phyloP scores from a whole-genome alignment of 2,888 invertebrate species.

The Cremastobaeus sp. region DNA sequence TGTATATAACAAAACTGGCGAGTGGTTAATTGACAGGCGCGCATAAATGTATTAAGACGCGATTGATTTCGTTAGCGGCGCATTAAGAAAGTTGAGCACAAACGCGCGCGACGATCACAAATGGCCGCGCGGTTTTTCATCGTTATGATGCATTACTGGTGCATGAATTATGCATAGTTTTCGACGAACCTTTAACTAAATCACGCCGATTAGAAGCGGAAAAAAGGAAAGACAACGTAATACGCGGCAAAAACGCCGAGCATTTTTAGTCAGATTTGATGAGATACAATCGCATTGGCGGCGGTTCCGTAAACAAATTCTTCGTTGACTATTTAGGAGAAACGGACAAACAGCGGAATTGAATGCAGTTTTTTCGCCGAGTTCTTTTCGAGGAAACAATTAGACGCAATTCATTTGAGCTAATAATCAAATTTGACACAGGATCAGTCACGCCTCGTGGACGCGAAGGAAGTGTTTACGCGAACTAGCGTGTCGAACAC shows the following conservation, averaged over 20 bases:
- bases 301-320: too few relatives aligned
- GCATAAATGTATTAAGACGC: slow-evolving; percentile 21
- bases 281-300: too few relatives aligned
- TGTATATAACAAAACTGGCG: too few relatives aligned
- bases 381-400: too few relatives aligned
- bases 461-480: slow-evolving; percentile 24
- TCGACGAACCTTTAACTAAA: slow-evolving; percentile 37
- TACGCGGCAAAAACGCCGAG: slow-evolving; percentile 7
- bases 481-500: too few relatives aligned
- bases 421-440: slow-evolving; percentile 14
- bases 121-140: slow-evolving; percentile 36
- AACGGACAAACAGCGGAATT: too few relatives aligned
- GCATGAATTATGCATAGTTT: slow-evolving; percentile 42
- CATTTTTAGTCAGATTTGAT: background rate
- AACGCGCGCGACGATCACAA: slow-evolving; percentile 26
- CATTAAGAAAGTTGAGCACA: slow-evolving; percentile 31
- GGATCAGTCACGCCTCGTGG: slow-evolving; percentile 20
- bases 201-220: slow-evolving; percentile 10
- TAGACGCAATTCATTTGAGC: slow-evolving; percentile 22
- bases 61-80: slow-evolving; percentile 25
- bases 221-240: too few relatives aligned
- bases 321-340: too few relatives aligned
- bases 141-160: slow-evolving; percentile 14
- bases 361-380: background rate
- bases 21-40: slow-evolving; percentile 30